Base-by-base conservation (phyloP, 2,888 invertebrate species). In the Pherbina coryleti region DNA sequence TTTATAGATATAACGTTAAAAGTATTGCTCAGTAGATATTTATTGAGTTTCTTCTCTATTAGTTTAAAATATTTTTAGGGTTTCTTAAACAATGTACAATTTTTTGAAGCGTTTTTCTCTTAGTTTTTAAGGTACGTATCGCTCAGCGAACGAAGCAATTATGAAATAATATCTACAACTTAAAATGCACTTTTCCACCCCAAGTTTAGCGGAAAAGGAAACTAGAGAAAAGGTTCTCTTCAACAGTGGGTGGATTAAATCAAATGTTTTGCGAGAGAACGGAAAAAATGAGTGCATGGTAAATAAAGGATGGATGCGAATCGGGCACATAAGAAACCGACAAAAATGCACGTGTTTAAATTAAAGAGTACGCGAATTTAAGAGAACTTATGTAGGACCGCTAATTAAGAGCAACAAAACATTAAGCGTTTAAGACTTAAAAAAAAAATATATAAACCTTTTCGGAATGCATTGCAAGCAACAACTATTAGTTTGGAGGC, bases 101-200 rank as follows among this genome's bases (percentile, higher is more conserved):
- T 69, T 69, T 49, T 17, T 34, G 49, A 51, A 34, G 66, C 55
- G 51, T 53, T 14, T 76, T 72, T 34, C 9, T 71, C 44, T 77
- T 57, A 25, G 28, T 60, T 22, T 34, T 55, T 49, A 34, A 72
- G 57, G 73, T 79, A 79, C 74, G 76, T 77, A 60, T 67, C 70
- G 70, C 28, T 57, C 74, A 73, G 79, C 82, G 83, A 80, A 83
- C 83, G 82, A 83, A 82, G 77, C 83, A 75, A 82, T 82, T 82
- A 75, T 82, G 84, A 85, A 85, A 84, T 82, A 84, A 84, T 85
- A 83, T 86, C 82, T 84, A 86, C 85, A 84, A 86, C 84, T 84
- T 79, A 85, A 74, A 86, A 85, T 85, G 86, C 85, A 86, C 78
- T 85, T 84, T 83, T 85, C 84, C 83, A 84, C 84, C 83, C 78